Base-by-base conservation (phyloP, 2,113 vertebrate genomes). In the Malurus melanocephalus region DNA sequence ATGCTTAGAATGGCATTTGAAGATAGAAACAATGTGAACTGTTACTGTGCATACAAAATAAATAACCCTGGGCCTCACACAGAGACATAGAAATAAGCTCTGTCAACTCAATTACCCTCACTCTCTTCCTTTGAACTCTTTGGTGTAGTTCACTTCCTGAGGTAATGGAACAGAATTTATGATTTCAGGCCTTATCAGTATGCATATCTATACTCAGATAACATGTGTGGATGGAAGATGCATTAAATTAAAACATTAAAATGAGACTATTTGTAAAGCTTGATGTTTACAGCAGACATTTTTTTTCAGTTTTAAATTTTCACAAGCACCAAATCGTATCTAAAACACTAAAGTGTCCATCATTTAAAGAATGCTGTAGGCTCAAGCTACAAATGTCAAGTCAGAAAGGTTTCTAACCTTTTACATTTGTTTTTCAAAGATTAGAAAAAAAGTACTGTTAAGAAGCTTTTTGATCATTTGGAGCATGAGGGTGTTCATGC, bases 151-250 rank as follows among this genome's bases (percentile, higher is more conserved):
- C 67, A 69, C 62, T 91, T 94, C 73, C 73, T 1, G 22, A 89
- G 65, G 66, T 95, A 94, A 86, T 93, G 83, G 77, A 89, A 88
- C 5, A 86, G n/a, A 93, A 95, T 93, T 85, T 90, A 92, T 69
- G 76, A 93, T 92, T 92, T 76, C 73, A 80, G 38, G 68, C 32
- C 40, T 75, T 92, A 79, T 90, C 72, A 80, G 57, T 88, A 78
- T 51, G 77, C 38, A 53, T 88, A 78, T 87, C 77, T 79, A 33
- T 75, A 52, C 26, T 87, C 46, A 78, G 86, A 93, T 83, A 92
- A 59, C 38, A 19, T 18, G 27, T 55, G 26, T 84, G 85, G 53
- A 61, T 51, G 21, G 49, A 78, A 87, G 60, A 56, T 81, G 49
- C 72, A 64, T 80, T 77, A 88, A 57, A 74, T 85, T 80, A 61